Percentiles rank a stretch among this genome's conserved stretches.
These are phyloP conservation scores for Triplophysa rosa DNA, from an alignment of 2,113 vertebrate species.

Conservation along the genomic window DNA sequence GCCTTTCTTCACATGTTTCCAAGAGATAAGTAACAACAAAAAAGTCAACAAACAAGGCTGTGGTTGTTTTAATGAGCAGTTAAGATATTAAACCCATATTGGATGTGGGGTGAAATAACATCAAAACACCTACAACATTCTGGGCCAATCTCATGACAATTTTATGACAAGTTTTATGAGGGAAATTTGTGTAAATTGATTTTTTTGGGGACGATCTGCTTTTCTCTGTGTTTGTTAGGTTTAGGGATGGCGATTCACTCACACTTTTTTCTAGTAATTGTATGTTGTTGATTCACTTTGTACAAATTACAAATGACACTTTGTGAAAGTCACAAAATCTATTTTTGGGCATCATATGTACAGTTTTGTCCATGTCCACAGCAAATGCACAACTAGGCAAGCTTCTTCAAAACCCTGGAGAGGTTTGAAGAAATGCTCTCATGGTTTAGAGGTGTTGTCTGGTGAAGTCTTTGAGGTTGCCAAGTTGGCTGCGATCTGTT, in stretches of 20 bases:
- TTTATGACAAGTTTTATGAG: too few relatives aligned
- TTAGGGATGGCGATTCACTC: too few relatives aligned
- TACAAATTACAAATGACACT: too few relatives aligned
- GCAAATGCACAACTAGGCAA: background rate
- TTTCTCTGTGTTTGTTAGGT: background rate
- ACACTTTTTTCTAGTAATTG: background rate
- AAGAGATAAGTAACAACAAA: background rate
- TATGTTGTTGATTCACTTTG: too few relatives aligned
- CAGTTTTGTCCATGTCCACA: background rate
- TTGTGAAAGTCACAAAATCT: too few relatives aligned
- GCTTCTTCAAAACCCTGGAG: background rate
- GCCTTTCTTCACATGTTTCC: background rate
- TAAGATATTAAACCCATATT: background rate
- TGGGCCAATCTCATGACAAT: background rate
- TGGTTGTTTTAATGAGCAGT: background rate
- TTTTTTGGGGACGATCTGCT: too few relatives aligned
- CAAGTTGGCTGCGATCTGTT: background rate
- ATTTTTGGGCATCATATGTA: background rate
- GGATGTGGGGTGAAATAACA: background rate
- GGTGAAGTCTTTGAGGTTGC: slow-evolving; percentile 38
- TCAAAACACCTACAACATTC: background rate
- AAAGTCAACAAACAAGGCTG: background rate
- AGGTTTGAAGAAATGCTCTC: background rate
- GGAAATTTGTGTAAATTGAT: too few relatives aligned
- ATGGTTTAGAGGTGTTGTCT: slow-evolving; percentile 51